These are phyloP conservation scores for Halcyon smyrnensis DNA, from an alignment of 2,797 vertebrate species.

Conservation along the genomic window DNA sequence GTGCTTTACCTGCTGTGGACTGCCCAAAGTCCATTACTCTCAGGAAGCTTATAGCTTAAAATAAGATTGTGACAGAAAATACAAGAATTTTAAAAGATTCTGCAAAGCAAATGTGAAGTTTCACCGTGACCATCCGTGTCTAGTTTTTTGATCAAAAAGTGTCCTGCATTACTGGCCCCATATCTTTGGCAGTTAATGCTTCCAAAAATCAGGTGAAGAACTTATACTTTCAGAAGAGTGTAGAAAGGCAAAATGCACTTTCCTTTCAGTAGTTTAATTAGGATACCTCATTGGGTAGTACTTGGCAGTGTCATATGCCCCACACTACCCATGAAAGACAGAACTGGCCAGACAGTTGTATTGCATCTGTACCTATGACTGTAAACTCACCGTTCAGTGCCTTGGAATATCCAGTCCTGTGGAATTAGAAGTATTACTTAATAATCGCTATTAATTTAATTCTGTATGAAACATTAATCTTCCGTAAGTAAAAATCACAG, in stretches of 20 bases:
- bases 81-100: background rate
- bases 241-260: background rate
- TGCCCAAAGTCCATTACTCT: background rate
- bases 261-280: background rate
- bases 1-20: background rate
- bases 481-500: rapidly evolving
- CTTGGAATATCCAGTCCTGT: background rate
- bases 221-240: background rate
- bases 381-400: background rate
- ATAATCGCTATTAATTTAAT: background rate
- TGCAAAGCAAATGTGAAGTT: background rate
- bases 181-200: background rate
- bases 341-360: background rate
- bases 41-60: background rate
- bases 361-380: background rate
- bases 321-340: background rate
- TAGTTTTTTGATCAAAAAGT: background rate
- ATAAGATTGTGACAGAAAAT: background rate
- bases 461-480: background rate
- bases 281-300: background rate
- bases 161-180: background rate
- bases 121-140: background rate
- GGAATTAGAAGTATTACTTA: background rate
- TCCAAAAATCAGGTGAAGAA: background rate
- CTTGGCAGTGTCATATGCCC: background rate